Conservation (phyloP, 1,140 invertebrate genomes). For the Sogatella furcifera region DNA sequence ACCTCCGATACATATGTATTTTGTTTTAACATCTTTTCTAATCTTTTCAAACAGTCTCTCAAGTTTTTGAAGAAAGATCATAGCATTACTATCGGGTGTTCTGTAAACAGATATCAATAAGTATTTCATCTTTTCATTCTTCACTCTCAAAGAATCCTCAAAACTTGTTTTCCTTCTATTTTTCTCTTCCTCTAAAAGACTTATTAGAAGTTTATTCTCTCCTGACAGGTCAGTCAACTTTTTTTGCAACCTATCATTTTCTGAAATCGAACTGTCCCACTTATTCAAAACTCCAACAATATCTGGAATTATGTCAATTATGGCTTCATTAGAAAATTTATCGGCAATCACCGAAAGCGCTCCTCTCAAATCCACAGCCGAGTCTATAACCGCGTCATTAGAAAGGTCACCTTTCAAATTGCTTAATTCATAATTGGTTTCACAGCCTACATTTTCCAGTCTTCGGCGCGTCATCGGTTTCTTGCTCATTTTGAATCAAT, state of each 20-base stretch:
- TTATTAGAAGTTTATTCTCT: background rate
- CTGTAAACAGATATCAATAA: no score
- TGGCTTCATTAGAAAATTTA: background rate
- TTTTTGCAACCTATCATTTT: background rate
- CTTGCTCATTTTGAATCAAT: no score
- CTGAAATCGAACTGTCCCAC: background rate
- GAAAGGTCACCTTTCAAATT: background rate
- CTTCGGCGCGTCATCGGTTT: background rate
- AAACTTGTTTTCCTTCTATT: background rate
- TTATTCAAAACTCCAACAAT: background rate
- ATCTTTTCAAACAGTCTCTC: no score
- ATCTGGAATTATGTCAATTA: background rate
- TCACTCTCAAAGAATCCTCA: background rate
- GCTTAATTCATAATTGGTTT: background rate
- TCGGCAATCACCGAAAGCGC: background rate
- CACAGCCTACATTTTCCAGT: background rate
- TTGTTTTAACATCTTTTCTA: no score
- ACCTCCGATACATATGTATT: no score
- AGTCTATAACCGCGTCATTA: slow-evolving; percentile 4
- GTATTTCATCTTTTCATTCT: background rate
- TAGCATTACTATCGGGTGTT: no score
- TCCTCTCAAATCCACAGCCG: background rate
- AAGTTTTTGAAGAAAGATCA: no score
- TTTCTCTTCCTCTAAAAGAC: background rate
- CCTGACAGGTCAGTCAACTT: background rate